A percentile compares a stretch with the other conserved stretches of the same genome.
phyloP scores from a whole-genome alignment of 2,888 invertebrate genomes.

The Drosophila borealis region DNA sequence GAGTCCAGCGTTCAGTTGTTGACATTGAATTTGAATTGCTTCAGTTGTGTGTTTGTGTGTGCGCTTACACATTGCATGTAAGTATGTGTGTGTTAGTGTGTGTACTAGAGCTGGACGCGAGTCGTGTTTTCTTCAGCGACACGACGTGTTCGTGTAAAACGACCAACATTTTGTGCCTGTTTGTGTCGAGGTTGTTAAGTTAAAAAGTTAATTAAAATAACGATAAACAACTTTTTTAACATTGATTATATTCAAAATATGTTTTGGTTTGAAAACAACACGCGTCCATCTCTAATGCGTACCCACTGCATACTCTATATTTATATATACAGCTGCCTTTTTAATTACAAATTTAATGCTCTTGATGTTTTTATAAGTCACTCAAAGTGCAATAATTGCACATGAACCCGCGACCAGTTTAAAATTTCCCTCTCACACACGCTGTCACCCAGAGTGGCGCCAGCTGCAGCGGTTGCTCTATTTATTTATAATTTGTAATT shows the following conservation, averaged over 20 bases:
- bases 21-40: constrained; percentile 60
- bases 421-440: constrained; percentile 13
- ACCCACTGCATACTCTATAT: constrained; percentile 14
- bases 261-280: not conserved
- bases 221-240: no score
- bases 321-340: constrained; percentile 25
- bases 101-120: not conserved
- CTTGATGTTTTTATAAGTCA: constrained; percentile 51
- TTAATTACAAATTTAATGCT: constrained; percentile 57
- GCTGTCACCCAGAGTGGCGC: constrained; percentile 11
- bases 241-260: no score
- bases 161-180: not conserved
- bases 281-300: constrained; percentile 4
- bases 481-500: constrained; percentile 32
- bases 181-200: not conserved
- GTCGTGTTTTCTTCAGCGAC: not conserved
- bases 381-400: constrained; percentile 73
- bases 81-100: constrained; percentile 1
- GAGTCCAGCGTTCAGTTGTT: constrained; percentile 41
- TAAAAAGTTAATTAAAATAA: no score
- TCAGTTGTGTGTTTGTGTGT: constrained; percentile 5
- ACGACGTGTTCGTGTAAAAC: no score
- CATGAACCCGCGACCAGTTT: constrained; percentile 65
- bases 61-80: constrained; percentile 22
- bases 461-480: constrained; percentile 15